Evolutionary conservation across 2,113 vertebrate genomes (phyloP), one percentile per base, ranked within the genome.

Genomic region (Promerops cafer): DNA sequence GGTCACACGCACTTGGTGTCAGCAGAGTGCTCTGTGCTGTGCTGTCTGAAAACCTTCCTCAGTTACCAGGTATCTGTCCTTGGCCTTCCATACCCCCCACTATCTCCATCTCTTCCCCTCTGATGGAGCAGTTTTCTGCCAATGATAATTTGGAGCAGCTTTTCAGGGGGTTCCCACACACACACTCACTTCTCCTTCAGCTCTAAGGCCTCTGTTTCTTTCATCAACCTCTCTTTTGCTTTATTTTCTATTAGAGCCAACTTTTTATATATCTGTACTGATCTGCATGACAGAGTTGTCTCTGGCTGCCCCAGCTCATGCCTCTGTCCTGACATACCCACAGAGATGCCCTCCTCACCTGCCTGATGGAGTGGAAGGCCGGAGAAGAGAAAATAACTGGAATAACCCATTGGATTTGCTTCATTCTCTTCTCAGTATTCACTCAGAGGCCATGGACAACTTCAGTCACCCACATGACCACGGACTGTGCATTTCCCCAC

Each of bases 1-100:
- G 66, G 27, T 53, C 79, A 80, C 8, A 13, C 0, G 0, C 21
- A 15, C 13, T 8, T 1, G 0, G 31, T 27, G 5, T 37, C 65
- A 59, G 50, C 6, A 49, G 50, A 69, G 26, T 18, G 9, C 44
- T 52, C 49, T 16, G 30, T 0, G 0, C 17, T 50, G 45, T 23
- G 45, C 31, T 59, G 45, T 47, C 39, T 42, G 57, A 33, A 83
- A 72, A 42, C 49, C 28, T 69, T 44, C 61, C 49, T 50, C 52
- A 27, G 15, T 16, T 17, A 54, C 26, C 6, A 5, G 5, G 3
- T 5, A 3, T 3, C 16, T 30, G 56, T 54, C 42, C 39, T 45
- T 31, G 13, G 57, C 8, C 5, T 42, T 66, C 26, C 21, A 26
- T 24, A 16, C 27, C 10, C 30, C 6, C 26, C 19, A 6, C 20